Base-by-base conservation (phyloP, 2,888 invertebrate genomes). In the Epiblema foenella region DNA sequence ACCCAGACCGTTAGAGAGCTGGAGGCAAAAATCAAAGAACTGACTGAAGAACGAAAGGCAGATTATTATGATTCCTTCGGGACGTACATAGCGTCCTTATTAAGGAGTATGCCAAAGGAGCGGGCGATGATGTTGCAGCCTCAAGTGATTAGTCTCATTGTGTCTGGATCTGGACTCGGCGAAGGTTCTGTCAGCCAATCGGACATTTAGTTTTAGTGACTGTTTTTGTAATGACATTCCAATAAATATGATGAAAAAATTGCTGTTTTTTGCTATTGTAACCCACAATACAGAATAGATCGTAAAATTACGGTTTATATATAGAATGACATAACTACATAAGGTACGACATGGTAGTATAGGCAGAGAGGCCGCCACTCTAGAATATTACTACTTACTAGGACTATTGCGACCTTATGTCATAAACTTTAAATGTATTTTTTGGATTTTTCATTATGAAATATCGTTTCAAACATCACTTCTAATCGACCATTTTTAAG, bases 61-160 rank as follows among this genome's bases (percentile, higher is more conserved):
- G 85, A 85, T 46, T 76, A 76, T 8, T 83, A 76, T 24, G 87
- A 84, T n/a, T 78, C 70, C 1, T 88, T 88, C 46, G 88, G 85
- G 9, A 83, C 77, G 57, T 86, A 88, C 8, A 78, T 88, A 3
- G 83, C 86, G 0, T 80, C 83, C 1, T 68, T 88, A 65, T 52
- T 88, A 46, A 77, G 83, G 58, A 75, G 56, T 4, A 70, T 88
- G 74, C 84, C 88, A 0, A 69, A 72, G 0, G 69, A 78, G 20
- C 77, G 77, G 15, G 85, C 87, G 0, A 46, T 84, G 66, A 69
- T 73, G 18, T 62, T 88, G 37, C 85, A 88, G 74, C 83, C 88
- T 0, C 73, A 74, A 52, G 79, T 79, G 9, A 73, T 78, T 8
- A 72, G 59, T 54, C 17, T 75, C 24, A 72, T 75, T 10, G 69